These are phyloP conservation scores for Onchidella celtica DNA, from an alignment of 2,888 invertebrate genomes.

Conservation along the genomic window DNA sequence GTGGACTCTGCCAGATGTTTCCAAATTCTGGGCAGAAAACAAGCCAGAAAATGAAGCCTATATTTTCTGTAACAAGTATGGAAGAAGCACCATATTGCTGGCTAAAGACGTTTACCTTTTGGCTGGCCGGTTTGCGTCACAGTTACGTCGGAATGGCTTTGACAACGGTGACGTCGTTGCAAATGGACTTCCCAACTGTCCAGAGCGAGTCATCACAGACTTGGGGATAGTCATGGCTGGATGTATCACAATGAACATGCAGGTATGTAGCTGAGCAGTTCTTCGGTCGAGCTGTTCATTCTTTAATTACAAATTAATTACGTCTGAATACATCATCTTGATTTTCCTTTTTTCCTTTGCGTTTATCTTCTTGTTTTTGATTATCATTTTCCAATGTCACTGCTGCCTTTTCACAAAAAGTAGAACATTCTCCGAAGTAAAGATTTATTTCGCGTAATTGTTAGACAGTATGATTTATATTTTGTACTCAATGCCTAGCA, in stretches of 20 bases:
- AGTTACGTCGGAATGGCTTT: conserved; percentile 27
- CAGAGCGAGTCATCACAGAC: conserved; percentile 46
- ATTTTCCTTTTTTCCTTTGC: too few relatives aligned
- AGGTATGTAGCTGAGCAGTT: too few relatives aligned
- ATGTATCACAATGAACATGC: conserved; percentile 36
- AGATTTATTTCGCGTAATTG: too few relatives aligned
- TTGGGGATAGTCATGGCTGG: conserved; percentile 46
- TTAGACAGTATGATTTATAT: too few relatives aligned
- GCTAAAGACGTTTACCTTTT: not conserved
- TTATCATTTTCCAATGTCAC: too few relatives aligned
- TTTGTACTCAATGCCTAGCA: too few relatives aligned
- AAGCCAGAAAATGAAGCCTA: conserved; percentile 11
- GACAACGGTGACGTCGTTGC: conserved; percentile 44
- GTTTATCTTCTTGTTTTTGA: too few relatives aligned
- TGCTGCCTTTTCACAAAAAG: too few relatives aligned
- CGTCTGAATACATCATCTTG: too few relatives aligned
- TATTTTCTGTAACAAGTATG: conserved; percentile 37
- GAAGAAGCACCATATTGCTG: not conserved
- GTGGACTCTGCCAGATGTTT: not conserved
- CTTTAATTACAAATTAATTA: too few relatives aligned
- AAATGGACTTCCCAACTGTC: conserved; percentile 48
- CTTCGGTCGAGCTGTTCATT: too few relatives aligned
- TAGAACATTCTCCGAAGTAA: too few relatives aligned
- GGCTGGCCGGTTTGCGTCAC: conserved; percentile 22
- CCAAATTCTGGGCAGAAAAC: conserved; percentile 3